A percentile compares a stretch with the other conserved stretches of the same genome.
Evolutionary conservation across 2,113 vertebrate species (phyloP).

Genomic region (Oryzias javanicus): DNA sequence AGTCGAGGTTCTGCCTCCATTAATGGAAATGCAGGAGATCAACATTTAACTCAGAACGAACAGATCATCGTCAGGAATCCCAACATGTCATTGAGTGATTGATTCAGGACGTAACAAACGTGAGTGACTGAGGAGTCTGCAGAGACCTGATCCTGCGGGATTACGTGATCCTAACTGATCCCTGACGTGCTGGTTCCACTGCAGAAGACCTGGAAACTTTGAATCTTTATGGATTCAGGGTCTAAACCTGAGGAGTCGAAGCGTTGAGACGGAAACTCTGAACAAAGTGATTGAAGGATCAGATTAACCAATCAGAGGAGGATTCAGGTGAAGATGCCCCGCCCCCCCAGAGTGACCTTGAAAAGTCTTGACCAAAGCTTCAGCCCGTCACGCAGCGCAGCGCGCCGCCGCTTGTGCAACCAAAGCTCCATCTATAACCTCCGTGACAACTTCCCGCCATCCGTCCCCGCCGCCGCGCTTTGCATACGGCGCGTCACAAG

Average conservation of each 20-base stretch:
- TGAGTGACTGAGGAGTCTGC: slow-evolving; percentile 20
- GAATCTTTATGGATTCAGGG: no score
- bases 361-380: slow-evolving; percentile 38
- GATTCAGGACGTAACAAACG: slow-evolving; percentile 23
- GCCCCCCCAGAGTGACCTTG: no score
- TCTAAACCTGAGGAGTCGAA: no score
- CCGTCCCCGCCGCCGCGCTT: slow-evolving; percentile 52
- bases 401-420: slow-evolving; percentile 35
- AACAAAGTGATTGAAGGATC: no score
- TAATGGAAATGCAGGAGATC: no score
- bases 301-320: no score
- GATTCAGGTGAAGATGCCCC: no score
- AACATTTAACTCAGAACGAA: no score
- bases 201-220: no score
- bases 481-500: slow-evolving; percentile 70
- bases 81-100: background rate
- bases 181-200: no score
- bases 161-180: slow-evolving; percentile 24
- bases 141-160: no score
- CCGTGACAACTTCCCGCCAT: slow-evolving; percentile 62
- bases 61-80: slow-evolving; percentile 23
- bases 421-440: slow-evolving; percentile 70
- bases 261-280: background rate
- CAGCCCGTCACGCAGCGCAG: slow-evolving; percentile 53
- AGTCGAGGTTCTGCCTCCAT: no score